phyloP scores from a whole-genome alignment of 2,888 invertebrate species.

The Dugesia japonica region DNA sequence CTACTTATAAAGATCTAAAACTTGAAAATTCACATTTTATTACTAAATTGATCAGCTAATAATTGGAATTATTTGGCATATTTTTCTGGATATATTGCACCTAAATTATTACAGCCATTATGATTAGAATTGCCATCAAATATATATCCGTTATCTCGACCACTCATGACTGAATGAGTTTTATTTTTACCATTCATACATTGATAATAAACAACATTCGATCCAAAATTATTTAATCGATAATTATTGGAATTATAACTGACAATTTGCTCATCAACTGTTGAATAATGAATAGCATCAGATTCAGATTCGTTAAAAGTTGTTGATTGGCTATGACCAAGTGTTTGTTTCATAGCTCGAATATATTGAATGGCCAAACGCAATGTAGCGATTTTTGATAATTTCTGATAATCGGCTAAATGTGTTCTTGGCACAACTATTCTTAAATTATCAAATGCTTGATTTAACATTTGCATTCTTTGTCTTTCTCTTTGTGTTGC shows the following conservation, averaged over 20 bases:
- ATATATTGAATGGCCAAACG: constrained; percentile 47
- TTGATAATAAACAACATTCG: constrained; percentile 9
- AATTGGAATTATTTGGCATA: neutral
- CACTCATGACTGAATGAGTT: neutral
- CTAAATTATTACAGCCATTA: neutral
- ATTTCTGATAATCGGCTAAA: constrained; percentile 44
- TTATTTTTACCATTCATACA: constrained; percentile 8
- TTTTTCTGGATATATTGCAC: neutral
- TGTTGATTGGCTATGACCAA: constrained; percentile 20
- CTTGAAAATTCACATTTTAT: neutral
- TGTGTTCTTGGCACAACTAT: constrained; percentile 45
- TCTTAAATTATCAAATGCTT: constrained; percentile 45
- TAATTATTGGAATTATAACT: neutral
- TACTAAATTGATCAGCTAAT: neutral
- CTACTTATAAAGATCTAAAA: too few species aligned
- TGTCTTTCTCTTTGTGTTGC: constrained; percentile 45
- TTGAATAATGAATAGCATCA: neutral
- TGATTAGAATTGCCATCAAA: neutral
- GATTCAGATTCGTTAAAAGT: neutral
- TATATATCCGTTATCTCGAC: neutral
- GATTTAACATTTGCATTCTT: constrained; percentile 47
- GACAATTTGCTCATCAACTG: neutral
- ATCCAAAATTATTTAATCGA: neutral
- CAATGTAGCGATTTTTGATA: constrained; percentile 47
- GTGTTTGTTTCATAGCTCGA: constrained; percentile 38